These are phyloP conservation scores for Apaloderma vittatum DNA, from an alignment of 2,113 vertebrate species.

Conservation along the genomic window DNA sequence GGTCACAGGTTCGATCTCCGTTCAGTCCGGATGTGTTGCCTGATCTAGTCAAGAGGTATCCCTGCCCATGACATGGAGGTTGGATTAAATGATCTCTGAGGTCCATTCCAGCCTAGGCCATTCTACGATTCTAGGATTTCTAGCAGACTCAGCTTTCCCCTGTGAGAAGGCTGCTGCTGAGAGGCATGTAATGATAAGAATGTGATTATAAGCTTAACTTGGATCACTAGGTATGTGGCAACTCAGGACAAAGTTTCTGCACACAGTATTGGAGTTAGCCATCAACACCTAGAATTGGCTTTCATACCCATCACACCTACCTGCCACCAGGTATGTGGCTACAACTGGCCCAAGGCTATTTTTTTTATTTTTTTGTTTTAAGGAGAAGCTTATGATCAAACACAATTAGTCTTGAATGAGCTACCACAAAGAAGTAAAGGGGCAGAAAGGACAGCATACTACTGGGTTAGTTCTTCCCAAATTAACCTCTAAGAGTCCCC, in stretches of 20 bases:
- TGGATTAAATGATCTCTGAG: too few species aligned
- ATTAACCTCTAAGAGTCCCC: not conserved
- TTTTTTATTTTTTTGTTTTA: not conserved
- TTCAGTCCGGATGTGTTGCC: too few species aligned
- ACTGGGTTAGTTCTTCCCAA: not conserved
- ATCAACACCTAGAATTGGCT: not conserved
- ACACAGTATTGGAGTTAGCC: not conserved
- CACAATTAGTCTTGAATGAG: not conserved
- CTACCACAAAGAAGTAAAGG: not conserved
- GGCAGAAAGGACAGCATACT: not conserved
- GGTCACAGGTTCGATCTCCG: too few species aligned
- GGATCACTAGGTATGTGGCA: slow-evolving; percentile 3
- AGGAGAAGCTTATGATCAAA: not conserved
- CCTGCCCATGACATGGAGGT: too few species aligned
- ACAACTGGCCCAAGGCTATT: not conserved
- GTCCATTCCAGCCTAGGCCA: too few species aligned
- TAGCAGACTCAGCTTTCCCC: slow-evolving; percentile 17
- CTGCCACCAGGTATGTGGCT: not conserved
- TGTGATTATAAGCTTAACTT: slow-evolving; percentile 20
- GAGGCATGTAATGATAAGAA: slow-evolving; percentile 12
- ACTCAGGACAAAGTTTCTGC: slow-evolving; percentile 33
- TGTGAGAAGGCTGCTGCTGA: not conserved
- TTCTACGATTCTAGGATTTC: too few species aligned
- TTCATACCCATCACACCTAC: not conserved
- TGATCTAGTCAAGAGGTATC: too few species aligned